Evolutionary conservation across 2,113 vertebrate species (phyloP).

Genomic region (Atractosteus spatula): DNA sequence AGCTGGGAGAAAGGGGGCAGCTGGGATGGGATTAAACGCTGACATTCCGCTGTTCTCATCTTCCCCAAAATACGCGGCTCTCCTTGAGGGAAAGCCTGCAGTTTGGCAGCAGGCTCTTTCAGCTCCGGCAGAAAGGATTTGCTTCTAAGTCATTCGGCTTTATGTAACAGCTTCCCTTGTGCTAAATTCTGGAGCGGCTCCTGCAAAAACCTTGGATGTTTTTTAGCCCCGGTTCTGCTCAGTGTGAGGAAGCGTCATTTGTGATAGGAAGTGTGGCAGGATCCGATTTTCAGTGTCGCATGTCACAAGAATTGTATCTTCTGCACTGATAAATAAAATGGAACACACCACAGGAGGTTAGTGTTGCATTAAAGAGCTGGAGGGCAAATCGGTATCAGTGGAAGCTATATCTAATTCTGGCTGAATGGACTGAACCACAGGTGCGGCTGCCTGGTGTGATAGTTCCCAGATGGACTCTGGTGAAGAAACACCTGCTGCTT

Average conservation of each 20-base stretch:
- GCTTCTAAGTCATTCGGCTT: slow-evolving; percentile 60
- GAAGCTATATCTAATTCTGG: too few species aligned
- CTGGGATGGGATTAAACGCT: slow-evolving; percentile 55
- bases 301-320: too few species aligned
- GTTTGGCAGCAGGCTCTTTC: slow-evolving; percentile 36
- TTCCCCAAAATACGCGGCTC: slow-evolving; percentile 34
- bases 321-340: too few species aligned
- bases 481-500: too few species aligned
- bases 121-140: slow-evolving; percentile 58
- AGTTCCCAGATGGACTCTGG: too few species aligned
- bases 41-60: slow-evolving; percentile 50
- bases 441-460: too few species aligned
- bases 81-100: slow-evolving; percentile 33
- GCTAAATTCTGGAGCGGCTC: slow-evolving; percentile 41
- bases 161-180: slow-evolving; percentile 50
- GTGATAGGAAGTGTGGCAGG: too few species aligned
- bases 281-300: too few species aligned
- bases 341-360: too few species aligned
- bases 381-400: too few species aligned
- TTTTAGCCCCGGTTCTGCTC: slow-evolving; percentile 21
- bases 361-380: too few species aligned
- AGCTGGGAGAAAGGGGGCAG: slow-evolving; percentile 19
- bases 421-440: too few species aligned
- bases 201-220: slow-evolving; percentile 38
- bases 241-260: neutral